Evolutionary conservation across 2,113 vertebrate genomes (phyloP), one percentile per base, ranked within the genome.

Genomic region (Scytalopus superciliaris): DNA sequence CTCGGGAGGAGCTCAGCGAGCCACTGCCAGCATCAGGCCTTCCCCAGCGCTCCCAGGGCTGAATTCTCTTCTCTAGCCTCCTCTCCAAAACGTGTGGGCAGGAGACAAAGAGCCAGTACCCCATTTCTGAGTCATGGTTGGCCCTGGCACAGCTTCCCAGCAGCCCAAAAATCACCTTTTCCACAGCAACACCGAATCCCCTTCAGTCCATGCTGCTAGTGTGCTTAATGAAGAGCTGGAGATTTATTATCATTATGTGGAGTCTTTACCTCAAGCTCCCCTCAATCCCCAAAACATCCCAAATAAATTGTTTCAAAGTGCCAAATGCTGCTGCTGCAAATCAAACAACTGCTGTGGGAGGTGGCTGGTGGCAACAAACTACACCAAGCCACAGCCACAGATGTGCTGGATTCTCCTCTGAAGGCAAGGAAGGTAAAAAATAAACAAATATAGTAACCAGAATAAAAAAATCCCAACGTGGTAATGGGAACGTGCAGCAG

Each of bases 51-150:
- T 27, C 10, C 49, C 88, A 42, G 59, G 2, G 15, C 59, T 60
- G 14, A 0, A 2, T 64, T 47, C 62, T 24, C 47, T 62, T 27
- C 6, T 45, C 16, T 14, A 7, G 2, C 33, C 70, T 28, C 68
- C 47, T 37, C 35, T 68, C 33, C 37, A 6, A 33, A 74, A 55
- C 2, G 0, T 1, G 6, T 4, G 56, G 62, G 75, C n/a, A 39
- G 64, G 10, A 63, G 55, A 42, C 25, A 4, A 4, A 24, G 44
- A 69, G 19, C 55, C 83, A 44, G 30, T n/a, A 56, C 15, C 24
- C 9, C 2, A 0, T 19, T 33, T 35, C 45, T 3, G 10, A 73
- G 45, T 24, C 33, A 2, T 0, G 7, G n/a, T 1, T 25, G 55
- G 52, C 52, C 91, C 5, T 30, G 1, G 4, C 33, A 4, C 40